These are phyloP conservation scores for Halotydeus destructor DNA, from an alignment of 1,140 invertebrate genomes.

Conservation along the genomic window DNA sequence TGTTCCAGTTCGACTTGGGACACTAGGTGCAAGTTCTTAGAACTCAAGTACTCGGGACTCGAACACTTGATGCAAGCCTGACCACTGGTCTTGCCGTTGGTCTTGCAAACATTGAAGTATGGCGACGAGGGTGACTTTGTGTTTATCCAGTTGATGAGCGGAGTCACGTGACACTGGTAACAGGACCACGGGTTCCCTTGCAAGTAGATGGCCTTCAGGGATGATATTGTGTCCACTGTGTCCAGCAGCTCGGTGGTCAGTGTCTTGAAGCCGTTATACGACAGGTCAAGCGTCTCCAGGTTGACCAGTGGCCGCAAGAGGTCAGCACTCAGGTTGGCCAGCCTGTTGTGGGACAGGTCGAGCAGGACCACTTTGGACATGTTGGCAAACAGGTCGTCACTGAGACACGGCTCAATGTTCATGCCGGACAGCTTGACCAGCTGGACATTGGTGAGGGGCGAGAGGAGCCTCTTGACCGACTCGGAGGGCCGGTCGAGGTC, in stretches of 20 bases:
- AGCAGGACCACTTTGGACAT: conserved; percentile 27
- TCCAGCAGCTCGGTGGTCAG: not conserved
- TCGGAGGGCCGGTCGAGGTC: too few relatives aligned
- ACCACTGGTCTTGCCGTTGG: conserved; percentile 29
- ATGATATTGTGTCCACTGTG: not conserved
- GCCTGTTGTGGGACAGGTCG: conserved; percentile 26
- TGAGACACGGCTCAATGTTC: too few relatives aligned
- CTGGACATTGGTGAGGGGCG: too few relatives aligned
- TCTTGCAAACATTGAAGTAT: conserved; percentile 15
- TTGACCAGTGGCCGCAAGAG: conserved; percentile 29
- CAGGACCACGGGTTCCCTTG: conserved; percentile 42
- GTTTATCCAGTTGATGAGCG: conserved; percentile 21
- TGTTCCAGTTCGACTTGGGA: conserved; percentile 14
- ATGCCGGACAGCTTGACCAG: too few relatives aligned
- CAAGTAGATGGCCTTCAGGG: conserved; percentile 20
- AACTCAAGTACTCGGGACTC: conserved; percentile 12
- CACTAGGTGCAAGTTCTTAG: conserved; percentile 14
- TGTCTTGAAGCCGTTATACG: conserved; percentile 6
- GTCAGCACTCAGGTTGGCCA: conserved; percentile 31
- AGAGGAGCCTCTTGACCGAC: too few relatives aligned
- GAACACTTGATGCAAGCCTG: conserved; percentile 20
- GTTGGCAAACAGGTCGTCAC: too few relatives aligned
- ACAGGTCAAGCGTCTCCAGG: conserved; percentile 5
- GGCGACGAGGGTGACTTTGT: conserved; percentile 13
- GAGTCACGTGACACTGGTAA: conserved; percentile 32